Percentiles rank a stretch among this genome's conserved stretches.
Evolutionary conservation across 2,113 vertebrate species (phyloP).

Genomic region (Callorhinus ursinus): DNA sequence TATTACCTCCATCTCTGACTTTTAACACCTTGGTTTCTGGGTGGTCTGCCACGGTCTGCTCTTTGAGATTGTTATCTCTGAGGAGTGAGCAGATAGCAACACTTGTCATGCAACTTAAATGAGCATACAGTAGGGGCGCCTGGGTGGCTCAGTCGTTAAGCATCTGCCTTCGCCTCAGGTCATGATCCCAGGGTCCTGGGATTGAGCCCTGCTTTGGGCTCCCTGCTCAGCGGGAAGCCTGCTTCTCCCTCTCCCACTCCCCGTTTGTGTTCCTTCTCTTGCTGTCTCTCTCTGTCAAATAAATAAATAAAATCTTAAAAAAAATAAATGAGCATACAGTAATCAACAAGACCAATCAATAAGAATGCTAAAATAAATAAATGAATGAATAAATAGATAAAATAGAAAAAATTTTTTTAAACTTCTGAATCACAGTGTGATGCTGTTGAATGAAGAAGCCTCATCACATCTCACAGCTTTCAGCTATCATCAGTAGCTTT

Average conservation of each 20-base stretch:
- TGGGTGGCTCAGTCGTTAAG: too few species aligned
- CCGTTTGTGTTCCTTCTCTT: too few species aligned
- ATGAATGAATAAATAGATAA: not conserved
- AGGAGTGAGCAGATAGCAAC: not conserved
- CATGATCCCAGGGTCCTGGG: too few species aligned
- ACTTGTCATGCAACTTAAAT: not conserved
- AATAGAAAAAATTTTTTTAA: not conserved
- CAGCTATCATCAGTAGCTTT: not conserved
- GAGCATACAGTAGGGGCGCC: not conserved
- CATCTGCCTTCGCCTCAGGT: too few species aligned
- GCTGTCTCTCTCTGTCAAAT: too few species aligned
- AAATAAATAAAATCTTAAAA: too few species aligned
- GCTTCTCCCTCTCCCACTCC: too few species aligned
- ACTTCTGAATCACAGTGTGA: not conserved
- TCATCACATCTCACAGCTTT: not conserved
- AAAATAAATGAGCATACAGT: not conserved
- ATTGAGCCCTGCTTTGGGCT: too few species aligned
- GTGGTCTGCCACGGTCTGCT: not conserved
- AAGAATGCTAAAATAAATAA: not conserved
- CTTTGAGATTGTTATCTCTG: not conserved
- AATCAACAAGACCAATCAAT: not conserved
- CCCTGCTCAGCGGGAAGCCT: too few species aligned
- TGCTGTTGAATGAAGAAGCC: not conserved
- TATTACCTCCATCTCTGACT: not conserved
- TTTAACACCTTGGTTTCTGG: not conserved